Conservation (phyloP, 2,797 vertebrate species). For the Ibycter americanus region DNA sequence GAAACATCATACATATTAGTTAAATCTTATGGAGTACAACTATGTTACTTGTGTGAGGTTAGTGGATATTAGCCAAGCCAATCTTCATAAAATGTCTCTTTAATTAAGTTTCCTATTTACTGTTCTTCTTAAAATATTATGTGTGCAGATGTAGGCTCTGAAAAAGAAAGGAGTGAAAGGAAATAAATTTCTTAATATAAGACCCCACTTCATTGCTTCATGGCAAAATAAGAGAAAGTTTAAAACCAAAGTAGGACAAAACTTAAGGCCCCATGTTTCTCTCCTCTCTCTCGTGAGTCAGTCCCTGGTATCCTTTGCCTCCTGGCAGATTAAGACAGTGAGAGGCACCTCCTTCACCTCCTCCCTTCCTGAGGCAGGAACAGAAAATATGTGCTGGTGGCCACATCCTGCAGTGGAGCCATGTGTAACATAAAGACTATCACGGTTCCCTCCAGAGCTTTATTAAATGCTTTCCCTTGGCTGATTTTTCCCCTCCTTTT, state of each 20-base stretch:
- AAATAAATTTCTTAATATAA: not conserved
- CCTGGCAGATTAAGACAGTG: rapidly evolving
- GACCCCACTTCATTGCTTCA: not conserved
- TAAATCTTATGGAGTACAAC: not conserved
- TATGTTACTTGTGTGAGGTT: not conserved
- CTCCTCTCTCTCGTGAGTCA: not conserved
- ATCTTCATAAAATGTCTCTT: not conserved
- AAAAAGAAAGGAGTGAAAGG: not conserved
- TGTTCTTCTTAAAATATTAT: not conserved
- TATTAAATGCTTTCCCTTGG: not conserved
- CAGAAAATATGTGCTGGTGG: not conserved
- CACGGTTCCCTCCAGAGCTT: not conserved
- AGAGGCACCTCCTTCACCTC: not conserved
- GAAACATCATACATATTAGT: not conserved
- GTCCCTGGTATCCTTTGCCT: not conserved
- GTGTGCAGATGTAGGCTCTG: not conserved
- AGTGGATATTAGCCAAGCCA: not conserved
- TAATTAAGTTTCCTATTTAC: not conserved
- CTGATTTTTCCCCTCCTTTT: not conserved
- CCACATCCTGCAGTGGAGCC: not conserved
- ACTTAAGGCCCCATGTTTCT: not conserved
- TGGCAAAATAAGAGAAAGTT: not conserved
- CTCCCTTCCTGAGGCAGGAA: not conserved
- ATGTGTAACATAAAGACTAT: not conserved
- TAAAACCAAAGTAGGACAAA: not conserved